Percentiles rank a stretch among this genome's conserved stretches.
Evolutionary conservation across 2,113 vertebrate species (phyloP).

Genomic region (Pachycephala philippinensis): DNA sequence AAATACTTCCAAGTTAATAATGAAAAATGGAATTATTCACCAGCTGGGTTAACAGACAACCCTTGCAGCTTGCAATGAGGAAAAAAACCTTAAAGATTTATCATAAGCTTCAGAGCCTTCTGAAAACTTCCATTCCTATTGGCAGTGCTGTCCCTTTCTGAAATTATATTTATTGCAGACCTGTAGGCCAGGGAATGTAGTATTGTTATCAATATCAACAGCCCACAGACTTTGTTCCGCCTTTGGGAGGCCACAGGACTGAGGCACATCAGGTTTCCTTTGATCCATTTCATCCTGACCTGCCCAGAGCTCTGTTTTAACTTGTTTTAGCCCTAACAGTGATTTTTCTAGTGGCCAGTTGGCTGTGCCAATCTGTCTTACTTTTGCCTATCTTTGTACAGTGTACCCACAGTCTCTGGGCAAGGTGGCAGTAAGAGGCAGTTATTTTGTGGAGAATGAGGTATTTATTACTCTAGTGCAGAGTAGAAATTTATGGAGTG

Average conservation of each 20-base stretch:
- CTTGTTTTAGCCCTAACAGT: neutral
- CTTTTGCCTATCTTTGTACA: neutral
- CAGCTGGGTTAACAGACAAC: neutral
- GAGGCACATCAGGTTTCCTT: neutral
- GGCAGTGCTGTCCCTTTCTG: neutral
- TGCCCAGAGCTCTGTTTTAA: neutral
- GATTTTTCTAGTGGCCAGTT: neutral
- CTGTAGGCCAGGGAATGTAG: neutral
- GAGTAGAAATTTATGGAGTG: neutral
- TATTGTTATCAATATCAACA: neutral
- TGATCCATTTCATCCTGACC: neutral
- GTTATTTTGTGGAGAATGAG: neutral
- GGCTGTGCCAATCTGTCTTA: neutral
- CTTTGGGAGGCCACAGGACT: neutral
- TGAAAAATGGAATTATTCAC: neutral
- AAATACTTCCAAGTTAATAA: neutral
- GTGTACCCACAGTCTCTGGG: rapidly evolving
- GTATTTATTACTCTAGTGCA: neutral
- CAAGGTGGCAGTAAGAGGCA: neutral
- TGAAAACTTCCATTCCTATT: neutral
- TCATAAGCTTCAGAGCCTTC: neutral
- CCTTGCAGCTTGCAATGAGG: neutral
- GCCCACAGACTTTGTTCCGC: neutral
- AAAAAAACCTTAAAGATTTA: neutral
- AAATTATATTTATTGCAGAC: neutral